Conservation (phyloP, 2,888 invertebrate genomes). For the Chrysolina oricalcia region DNA sequence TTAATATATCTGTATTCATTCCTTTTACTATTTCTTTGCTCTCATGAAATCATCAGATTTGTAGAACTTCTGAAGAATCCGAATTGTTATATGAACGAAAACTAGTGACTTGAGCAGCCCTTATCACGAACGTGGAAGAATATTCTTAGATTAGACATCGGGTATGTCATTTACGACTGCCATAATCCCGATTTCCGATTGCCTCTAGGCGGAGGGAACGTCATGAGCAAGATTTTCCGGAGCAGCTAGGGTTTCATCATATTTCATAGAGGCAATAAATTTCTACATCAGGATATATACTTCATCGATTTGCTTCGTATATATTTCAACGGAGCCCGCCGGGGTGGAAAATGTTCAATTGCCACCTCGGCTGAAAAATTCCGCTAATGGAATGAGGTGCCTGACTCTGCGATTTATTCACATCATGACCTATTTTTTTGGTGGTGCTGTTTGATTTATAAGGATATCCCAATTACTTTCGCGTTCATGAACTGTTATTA, state of each 20-base stretch:
- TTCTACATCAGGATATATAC: constrained; percentile 2
- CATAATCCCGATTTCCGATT: not conserved
- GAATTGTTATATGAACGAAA: too few relatives aligned
- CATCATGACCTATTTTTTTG: not conserved
- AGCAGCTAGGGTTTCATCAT: not conserved
- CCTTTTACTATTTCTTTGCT: too few relatives aligned
- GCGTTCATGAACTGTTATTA: too few relatives aligned
- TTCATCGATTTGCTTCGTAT: not conserved
- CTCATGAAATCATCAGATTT: too few relatives aligned
- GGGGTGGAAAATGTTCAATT: constrained; percentile 15
- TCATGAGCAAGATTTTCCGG: not conserved
- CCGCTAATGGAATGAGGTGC: not conserved
- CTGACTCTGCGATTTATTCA: not conserved
- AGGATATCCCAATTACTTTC: not conserved
- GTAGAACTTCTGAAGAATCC: too few relatives aligned
- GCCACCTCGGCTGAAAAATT: constrained; percentile 9
- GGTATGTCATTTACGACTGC: not conserved
- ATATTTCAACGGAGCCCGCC: not conserved
- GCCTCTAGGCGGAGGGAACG: not conserved
- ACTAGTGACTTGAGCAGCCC: not conserved
- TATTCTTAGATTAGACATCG: not conserved
- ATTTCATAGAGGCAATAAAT: not conserved
- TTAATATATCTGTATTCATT: too few relatives aligned
- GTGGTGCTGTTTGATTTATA: not conserved
- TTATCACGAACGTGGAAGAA: not conserved